phyloP scores from a whole-genome alignment of 2,797 vertebrate species.

The Arctocebus calabarensis region DNA sequence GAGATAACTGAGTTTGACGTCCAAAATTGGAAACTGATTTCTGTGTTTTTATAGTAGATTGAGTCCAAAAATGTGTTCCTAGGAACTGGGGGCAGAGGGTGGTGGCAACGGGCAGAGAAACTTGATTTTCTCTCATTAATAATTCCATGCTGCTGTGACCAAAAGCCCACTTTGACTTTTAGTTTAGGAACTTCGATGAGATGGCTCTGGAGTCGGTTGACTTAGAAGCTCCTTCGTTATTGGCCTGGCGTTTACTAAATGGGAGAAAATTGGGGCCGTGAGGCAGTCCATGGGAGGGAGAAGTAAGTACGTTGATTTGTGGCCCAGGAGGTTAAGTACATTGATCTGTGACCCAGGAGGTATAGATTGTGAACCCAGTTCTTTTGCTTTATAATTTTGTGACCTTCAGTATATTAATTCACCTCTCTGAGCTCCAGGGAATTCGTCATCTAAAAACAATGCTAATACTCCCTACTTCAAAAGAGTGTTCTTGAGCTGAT shows the following conservation, averaged over 20 bases:
- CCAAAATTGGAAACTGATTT: slow-evolving; percentile 75
- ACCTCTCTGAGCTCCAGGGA: background rate
- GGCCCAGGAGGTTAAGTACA: background rate
- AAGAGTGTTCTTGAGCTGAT: too few species aligned
- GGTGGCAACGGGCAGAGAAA: background rate
- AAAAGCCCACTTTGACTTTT: slow-evolving; percentile 12
- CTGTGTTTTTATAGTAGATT: slow-evolving; percentile 71
- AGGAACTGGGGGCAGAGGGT: slow-evolving; percentile 43
- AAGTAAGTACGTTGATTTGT: background rate
- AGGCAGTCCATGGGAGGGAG: background rate
- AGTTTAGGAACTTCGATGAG: background rate
- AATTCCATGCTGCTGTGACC: background rate
- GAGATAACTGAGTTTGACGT: slow-evolving; percentile 74
- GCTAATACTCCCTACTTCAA: background rate
- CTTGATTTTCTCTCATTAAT: slow-evolving; percentile 56
- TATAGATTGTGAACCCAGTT: background rate
- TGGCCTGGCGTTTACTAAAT: background rate
- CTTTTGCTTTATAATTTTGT: background rate
- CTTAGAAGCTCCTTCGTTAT: background rate
- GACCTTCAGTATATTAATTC: background rate
- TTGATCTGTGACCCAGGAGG: background rate
- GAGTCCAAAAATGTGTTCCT: slow-evolving; percentile 63
- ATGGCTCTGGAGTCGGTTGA: background rate
- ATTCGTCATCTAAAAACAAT: background rate
- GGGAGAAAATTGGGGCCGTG: background rate